Base-by-base conservation (phyloP, 1,140 invertebrate genomes). In the Matsumurasca onukii region DNA sequence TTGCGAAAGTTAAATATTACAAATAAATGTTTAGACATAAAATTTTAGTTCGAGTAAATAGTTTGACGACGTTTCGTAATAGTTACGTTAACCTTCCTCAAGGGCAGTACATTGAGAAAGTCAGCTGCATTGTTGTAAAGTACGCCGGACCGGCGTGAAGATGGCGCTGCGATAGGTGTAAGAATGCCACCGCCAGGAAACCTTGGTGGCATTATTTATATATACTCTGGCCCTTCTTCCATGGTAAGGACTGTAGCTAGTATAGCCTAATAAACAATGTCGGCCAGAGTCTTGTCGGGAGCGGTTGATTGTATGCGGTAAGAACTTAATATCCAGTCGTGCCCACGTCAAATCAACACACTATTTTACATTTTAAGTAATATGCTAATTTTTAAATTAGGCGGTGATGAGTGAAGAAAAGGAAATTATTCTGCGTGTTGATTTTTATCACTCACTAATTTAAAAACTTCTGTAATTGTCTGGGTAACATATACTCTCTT, bases 321-420 rank as follows among this genome's bases (percentile, higher is more conserved):
- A 52, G 49, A 52, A 52, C 49, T 52, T 52, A 52, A 52, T 52
- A 15, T 52, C 49, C 49, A 15, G 12, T 39, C 17, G 5, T 39
- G 34, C 5, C 5, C 5, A 39, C 34, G 34, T 5, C 17, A n/a
- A n/a, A n/a, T n/a, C 39, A 5, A 39, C 17, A 17, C 12, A 52
- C 49, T 52, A 22, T 52, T 52, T 52, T 52, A 52, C 49, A 52
- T 52, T 52, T 52, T 52, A 52, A 52, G 49, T 52, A 52, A 52
- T 52, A 52, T 52, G 49, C 49, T 12, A 52, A 52, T 52, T 5
- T n/a, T n/a, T n/a, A n/a, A n/a, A n/a, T n/a, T n/a, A n/a, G n/a
- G n/a, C n/a, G n/a, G n/a, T n/a, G n/a, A n/a, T n/a, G n/a, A n/a
- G n/a, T n/a, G n/a, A n/a, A n/a, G n/a, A n/a, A n/a, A n/a, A n/a